Evolutionary conservation across 2,113 vertebrate species (phyloP), one percentile per base, ranked within the genome.

Genomic region (Indicator maculatus): DNA sequence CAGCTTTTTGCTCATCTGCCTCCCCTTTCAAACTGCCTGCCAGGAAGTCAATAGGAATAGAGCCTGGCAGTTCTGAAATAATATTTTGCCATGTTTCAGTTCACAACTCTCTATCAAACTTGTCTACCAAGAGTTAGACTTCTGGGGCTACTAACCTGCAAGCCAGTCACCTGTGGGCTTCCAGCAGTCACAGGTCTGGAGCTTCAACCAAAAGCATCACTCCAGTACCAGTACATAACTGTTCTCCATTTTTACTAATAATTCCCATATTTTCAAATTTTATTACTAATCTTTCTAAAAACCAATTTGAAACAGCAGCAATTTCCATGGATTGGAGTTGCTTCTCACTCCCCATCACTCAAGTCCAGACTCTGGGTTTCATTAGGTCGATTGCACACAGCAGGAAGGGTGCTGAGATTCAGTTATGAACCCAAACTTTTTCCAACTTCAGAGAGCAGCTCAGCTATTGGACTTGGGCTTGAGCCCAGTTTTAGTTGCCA

Each of bases 401-500:
- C 38, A 83, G 67, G 79, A 53, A 82, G 16, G 8, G 39, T 86
- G 33, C 50, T 0, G 17, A 83, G 72, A 71, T 41, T 64, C 67
- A 83, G 45, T 70, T 36, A 72, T 1, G 6, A 86, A 81, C 47
- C 30, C 1, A 0, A 86, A 58, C 2, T 45, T 47, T 15, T 74
- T 71, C 47, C 47, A 20, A 28, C 69, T 86, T 90, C n/a, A 44
- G 60, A 88, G 56, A 47, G 94, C 65, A 93, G 76, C 30, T 88
- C 33, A 58, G 61, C 73, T 95, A 69, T 78, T 84, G 77, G 76
- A 58, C 53, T 88, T 95, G 93, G 83, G 77, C 15, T 78, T 76
- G n/a, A 86, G 80, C 93, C 94, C 76, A 88, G 47, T 36, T 93
- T 84, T 56, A 83, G 60, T 31, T 88, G 85, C 85, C 88, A 95